A percentile compares a stretch with the other conserved stretches of the same genome.
These are phyloP conservation scores for Alligator sinensis DNA, from an alignment of 2,113 vertebrate species.

Conservation along the genomic window DNA sequence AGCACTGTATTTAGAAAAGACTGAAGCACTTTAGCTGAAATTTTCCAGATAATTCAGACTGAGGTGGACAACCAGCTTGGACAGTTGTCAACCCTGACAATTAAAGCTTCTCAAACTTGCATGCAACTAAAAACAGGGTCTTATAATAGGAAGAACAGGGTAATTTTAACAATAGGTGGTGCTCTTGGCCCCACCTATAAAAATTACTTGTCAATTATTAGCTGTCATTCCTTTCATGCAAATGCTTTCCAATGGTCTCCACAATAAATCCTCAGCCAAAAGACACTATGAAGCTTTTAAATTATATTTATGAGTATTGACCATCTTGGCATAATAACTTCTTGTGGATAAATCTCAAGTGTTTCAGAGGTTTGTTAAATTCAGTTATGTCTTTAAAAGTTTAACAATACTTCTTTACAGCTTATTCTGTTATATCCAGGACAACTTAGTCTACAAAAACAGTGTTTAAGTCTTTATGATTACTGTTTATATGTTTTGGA, in stretches of 20 bases:
- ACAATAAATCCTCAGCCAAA: constrained; percentile 1
- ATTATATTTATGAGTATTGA: not conserved
- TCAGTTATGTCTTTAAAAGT: not conserved
- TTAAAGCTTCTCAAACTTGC: not conserved
- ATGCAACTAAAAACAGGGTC: not conserved
- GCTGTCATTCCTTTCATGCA: not conserved
- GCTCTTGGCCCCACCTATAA: not conserved
- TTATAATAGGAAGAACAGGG: not conserved
- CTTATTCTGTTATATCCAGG: not conserved
- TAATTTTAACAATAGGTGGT: constrained; percentile 13
- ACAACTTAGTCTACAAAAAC: not conserved
- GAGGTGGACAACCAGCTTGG: not conserved
- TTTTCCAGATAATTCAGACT: not conserved
- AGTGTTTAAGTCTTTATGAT: no score
- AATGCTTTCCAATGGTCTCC: not conserved
- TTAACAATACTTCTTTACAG: not conserved
- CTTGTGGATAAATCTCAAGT: not conserved
- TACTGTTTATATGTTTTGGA: no score
- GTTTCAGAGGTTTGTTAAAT: not conserved
- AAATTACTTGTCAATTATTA: not conserved
- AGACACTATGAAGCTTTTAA: not conserved
- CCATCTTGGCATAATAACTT: not conserved
- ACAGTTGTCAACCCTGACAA: not conserved
- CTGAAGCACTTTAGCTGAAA: not conserved
- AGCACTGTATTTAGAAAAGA: not conserved